Conservation (phyloP, 2,888 invertebrate species). For the Papilio gigon region DNA sequence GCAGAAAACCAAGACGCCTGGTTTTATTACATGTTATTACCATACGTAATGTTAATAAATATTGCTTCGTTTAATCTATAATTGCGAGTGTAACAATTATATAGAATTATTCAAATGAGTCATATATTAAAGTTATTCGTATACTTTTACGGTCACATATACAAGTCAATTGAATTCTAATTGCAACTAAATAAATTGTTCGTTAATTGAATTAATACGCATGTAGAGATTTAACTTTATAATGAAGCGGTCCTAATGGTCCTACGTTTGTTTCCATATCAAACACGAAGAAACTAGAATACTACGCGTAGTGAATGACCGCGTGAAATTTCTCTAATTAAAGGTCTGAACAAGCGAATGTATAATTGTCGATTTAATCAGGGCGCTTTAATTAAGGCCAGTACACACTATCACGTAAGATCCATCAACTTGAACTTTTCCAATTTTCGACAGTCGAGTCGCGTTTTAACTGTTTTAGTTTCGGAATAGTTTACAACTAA, state of each 20-base stretch:
- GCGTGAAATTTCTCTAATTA: constrained; percentile 68
- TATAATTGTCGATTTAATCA: constrained; percentile 70
- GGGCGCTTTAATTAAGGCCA: constrained; percentile 70
- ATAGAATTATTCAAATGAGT: constrained; percentile 21
- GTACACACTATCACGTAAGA: constrained; percentile 57
- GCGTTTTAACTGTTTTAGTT: constrained; percentile 57
- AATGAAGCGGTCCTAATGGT: constrained; percentile 19
- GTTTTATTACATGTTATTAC: constrained; percentile 5
- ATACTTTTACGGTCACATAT: constrained; percentile 17
- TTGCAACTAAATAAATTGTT: constrained; percentile 28
- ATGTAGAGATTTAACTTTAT: constrained; percentile 35
- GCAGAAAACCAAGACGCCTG: background rate
- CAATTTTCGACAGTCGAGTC: constrained; percentile 69
- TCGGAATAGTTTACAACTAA: constrained; percentile 38
- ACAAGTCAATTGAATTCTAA: constrained; percentile 20
- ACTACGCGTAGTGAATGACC: constrained; percentile 55
- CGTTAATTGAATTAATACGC: constrained; percentile 32
- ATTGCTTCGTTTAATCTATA: background rate
- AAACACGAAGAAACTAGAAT: constrained; percentile 52
- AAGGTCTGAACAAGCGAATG: constrained; percentile 63
- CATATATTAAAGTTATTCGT: constrained; percentile 10
- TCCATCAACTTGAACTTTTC: constrained; percentile 70
- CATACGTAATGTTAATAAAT: background rate
- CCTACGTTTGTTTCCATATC: constrained; percentile 27
- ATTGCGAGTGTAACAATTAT: background rate